Base-by-base conservation (phyloP, 2,888 invertebrate genomes). In the Polymixis flavicincta region DNA sequence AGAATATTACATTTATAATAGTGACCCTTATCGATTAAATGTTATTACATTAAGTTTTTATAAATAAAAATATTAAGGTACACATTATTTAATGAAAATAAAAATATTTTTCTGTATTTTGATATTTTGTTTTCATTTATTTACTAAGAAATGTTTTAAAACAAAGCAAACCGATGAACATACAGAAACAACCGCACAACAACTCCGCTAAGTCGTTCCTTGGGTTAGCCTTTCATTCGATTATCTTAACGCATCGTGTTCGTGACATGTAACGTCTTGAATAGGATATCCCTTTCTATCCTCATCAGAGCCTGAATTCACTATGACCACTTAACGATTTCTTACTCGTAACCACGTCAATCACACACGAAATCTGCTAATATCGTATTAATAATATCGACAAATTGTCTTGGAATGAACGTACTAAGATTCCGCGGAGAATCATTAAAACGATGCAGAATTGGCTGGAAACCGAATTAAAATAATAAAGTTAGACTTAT, bases 41-140 rank as follows among this genome's bases (percentile, higher is more conserved):
- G 28, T 61, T 74, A 71, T 52, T 68, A 59, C 1, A 45, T 69
- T 79, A 74, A 63, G 68, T 68, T 60, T 22, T 55, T 50, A 50
- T 71, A 42, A 65, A 60, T 28, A 50, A 52, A 78, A 74, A 42
- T 57, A 19, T 57, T 72, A 70, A 70, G 63, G 76, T 70, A 76
- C 57, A 76, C 72, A 68, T 73, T 78, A 74, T 74, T 59, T 67
- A 70, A 52, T 75, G 45, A 74, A 67, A 85, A 71, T 82, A 83
- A 72, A 81, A 69, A 71, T 84, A 84, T 83, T 72, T 81, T 85
- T 82, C 75, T 69, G 71, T 73, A 84, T 66, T 75, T 69, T 55
- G 48, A 63, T 19, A 13, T 45, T 32, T 19, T 60, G 45, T 83
- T 74, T 69, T 61, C 7, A 60, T 72, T 70, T 11, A 42, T 13